Percentiles rank a stretch among this genome's conserved stretches.
Evolutionary conservation across 1,140 invertebrate genomes (phyloP).

Genomic region (Drosophila cardini): DNA sequence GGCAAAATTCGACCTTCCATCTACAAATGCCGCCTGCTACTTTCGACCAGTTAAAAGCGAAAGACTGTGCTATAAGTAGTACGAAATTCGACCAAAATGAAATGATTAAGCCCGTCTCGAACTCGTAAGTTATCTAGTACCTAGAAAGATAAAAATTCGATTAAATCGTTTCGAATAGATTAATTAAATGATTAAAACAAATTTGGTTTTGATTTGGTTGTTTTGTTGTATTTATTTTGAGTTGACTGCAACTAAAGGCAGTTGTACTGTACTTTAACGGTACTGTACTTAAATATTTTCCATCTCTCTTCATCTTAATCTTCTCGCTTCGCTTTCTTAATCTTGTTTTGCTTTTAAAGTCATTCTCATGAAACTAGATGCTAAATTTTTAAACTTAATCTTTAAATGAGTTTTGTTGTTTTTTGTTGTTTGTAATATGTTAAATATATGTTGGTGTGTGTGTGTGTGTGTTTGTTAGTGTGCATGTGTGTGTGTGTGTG

Average conservation of each 20-base stretch:
- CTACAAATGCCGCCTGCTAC: no score
- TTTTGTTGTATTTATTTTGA: conserved; percentile 51
- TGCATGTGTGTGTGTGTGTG: background rate
- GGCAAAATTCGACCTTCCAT: no score
- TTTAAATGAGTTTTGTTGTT: conserved; percentile 36
- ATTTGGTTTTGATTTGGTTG: conserved; percentile 67
- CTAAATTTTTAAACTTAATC: conserved; percentile 31
- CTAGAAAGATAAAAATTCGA: no score
- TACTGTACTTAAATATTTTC: conserved; percentile 44
- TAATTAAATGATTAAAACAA: conserved; percentile 76
- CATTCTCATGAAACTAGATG: conserved; percentile 33
- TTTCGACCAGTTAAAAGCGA: no score
- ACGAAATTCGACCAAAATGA: no score
- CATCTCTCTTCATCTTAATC: conserved; percentile 28
- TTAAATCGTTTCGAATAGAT: no score
- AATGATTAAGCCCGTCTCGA: no score
- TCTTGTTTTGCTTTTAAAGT: conserved; percentile 32
- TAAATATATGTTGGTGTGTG: conserved; percentile 1
- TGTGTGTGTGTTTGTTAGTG: background rate
- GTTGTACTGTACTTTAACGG: conserved; percentile 35
- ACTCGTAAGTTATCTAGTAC: no score
- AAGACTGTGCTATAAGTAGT: no score
- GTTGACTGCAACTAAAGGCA: conserved; percentile 49
- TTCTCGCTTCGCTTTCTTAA: conserved; percentile 25
- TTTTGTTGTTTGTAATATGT: background rate